Evolutionary conservation across 2,797 vertebrate genomes (phyloP).

Genomic region (Gobio occitaniae): DNA sequence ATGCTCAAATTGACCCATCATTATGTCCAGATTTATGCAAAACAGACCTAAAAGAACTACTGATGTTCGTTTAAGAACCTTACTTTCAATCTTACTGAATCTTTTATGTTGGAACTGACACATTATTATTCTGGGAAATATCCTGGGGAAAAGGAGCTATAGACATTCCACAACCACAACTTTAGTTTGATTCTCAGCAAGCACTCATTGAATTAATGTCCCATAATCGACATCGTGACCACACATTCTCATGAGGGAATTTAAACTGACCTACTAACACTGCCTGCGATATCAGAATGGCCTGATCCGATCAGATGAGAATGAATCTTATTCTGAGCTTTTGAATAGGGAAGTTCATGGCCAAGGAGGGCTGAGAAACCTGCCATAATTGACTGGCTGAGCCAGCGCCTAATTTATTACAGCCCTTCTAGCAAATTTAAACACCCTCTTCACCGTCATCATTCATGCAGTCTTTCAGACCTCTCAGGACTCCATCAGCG

Average conservation of each 20-base stretch:
- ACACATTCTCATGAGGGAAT: not conserved
- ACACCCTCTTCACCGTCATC: constrained; percentile 14
- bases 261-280: not conserved
- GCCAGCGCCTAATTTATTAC: constrained; percentile 16
- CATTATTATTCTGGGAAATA: not conserved
- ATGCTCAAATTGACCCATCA: not conserved
- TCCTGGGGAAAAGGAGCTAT: not conserved
- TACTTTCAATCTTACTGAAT: not conserved
- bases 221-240: not conserved
- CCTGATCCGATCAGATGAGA: constrained; percentile 6
- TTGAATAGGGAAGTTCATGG: not conserved
- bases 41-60: not conserved
- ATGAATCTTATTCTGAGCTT: not conserved
- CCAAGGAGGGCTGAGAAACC: not conserved
- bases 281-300: not conserved
- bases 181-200: not conserved
- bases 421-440: constrained; percentile 7
- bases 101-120: not conserved
- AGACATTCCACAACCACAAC: not conserved
- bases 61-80: not conserved
- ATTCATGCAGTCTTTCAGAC: constrained; percentile 11
- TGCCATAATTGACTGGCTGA: constrained; percentile 13
- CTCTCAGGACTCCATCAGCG: constrained; percentile 19
- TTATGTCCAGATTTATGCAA: not conserved
- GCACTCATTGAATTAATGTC: not conserved